Percentiles rank a stretch among this genome's conserved stretches.
Conservation (phyloP, 2,888 invertebrate genomes). For the Rhabditoides inermis region DNA sequence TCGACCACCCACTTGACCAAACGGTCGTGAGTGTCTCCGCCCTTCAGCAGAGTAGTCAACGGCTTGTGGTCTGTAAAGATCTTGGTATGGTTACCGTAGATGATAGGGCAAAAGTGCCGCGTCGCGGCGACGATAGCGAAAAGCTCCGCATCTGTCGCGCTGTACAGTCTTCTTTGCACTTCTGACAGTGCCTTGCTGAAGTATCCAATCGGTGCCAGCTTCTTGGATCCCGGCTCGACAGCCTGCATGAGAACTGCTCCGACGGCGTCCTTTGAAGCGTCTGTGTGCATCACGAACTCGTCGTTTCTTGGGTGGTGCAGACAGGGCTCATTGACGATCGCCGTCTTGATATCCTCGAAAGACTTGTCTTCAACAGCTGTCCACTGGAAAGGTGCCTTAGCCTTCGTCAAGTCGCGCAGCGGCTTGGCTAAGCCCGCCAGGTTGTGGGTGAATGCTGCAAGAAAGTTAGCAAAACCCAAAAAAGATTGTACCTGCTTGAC, state of each 20-base stretch:
- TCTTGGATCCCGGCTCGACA: conserved; percentile 3
- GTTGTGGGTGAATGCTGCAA: conserved; percentile 6
- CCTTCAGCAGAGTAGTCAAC: conserved; percentile 16
- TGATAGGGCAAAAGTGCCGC: conserved; percentile 9
- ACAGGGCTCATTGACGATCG: conserved; percentile 3
- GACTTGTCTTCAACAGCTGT: conserved; percentile 1
- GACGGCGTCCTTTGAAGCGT: conserved; percentile 32
- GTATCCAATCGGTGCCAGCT: conserved; percentile 27
- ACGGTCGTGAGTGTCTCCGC: conserved; percentile 53
- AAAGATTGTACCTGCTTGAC: conserved; percentile 17
- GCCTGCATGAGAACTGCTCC: conserved; percentile 35
- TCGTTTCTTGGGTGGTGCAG: conserved; percentile 10
- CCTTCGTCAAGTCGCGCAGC: conserved; percentile 2
- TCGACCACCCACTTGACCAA: conserved; percentile 55
- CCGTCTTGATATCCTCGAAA: neutral
- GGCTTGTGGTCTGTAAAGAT: conserved; percentile 16
- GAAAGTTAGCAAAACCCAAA: conserved; percentile 22
- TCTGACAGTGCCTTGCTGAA: conserved; percentile 24
- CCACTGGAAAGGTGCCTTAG: conserved; percentile 8
- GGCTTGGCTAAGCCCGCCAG: conserved; percentile 9
- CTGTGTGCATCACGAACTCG: conserved; percentile 22
- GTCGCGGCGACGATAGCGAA: conserved; percentile 27
- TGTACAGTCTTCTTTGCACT: conserved; percentile 24
- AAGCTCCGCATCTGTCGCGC: conserved; percentile 26
- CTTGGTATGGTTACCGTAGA: conserved; percentile 6